phyloP scores from a whole-genome alignment of 2,113 vertebrate species.

The Ammodramus savannarum region DNA sequence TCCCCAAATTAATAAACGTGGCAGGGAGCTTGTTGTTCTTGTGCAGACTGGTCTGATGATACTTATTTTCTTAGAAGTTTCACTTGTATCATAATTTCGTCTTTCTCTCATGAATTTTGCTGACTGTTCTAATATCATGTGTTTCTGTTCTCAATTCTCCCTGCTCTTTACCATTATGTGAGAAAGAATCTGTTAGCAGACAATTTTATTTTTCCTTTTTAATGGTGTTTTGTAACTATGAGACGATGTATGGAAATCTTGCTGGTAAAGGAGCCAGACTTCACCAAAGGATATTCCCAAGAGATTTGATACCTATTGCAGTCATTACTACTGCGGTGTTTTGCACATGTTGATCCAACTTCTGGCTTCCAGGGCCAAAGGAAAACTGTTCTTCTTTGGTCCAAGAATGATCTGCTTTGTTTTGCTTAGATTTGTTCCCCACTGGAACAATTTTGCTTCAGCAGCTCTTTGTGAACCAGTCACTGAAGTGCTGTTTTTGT shows the following conservation, averaged over 20 bases:
- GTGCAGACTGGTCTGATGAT: neutral
- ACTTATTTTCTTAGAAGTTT: neutral
- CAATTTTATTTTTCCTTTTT: accelerated
- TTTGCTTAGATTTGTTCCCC: neutral
- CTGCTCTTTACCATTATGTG: neutral
- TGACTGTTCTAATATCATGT: neutral
- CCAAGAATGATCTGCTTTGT: neutral
- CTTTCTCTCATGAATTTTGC: neutral
- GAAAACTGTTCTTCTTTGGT: neutral
- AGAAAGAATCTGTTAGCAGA: neutral
- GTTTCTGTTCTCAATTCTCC: neutral
- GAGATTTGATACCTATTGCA: neutral
- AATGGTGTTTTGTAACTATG: neutral
- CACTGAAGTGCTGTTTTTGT: neutral
- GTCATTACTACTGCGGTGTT: neutral
- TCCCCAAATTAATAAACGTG: neutral
- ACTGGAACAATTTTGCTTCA: neutral
- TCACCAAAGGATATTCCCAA: neutral
- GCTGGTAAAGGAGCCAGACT: neutral
- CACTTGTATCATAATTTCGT: neutral
- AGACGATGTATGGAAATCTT: neutral
- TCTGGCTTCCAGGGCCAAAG: neutral
- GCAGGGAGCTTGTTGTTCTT: neutral
- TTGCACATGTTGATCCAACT: neutral
- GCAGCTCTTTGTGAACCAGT: neutral